Evolutionary conservation across 1,140 invertebrate genomes (phyloP).

Genomic region (Bombus cullumanus): DNA sequence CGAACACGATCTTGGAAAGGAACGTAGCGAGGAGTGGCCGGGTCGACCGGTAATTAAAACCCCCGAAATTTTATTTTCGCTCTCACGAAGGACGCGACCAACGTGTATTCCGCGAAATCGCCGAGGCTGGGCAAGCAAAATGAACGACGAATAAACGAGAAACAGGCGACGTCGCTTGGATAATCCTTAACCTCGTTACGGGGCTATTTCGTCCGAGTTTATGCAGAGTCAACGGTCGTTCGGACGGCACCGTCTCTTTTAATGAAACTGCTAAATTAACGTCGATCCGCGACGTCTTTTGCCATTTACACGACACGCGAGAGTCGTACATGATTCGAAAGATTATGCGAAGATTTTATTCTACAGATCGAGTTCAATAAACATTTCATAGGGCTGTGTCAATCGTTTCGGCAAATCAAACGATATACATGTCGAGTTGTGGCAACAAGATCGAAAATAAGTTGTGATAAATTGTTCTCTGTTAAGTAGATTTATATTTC

Average conservation of each 20-base stretch:
- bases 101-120: background rate
- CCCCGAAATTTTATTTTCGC: conserved; percentile 18
- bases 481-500: conserved; percentile 4
- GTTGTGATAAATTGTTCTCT: background rate
- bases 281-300: conserved; percentile 21
- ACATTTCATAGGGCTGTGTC: background rate
- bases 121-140: background rate
- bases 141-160: conserved; percentile 36
- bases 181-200: conserved; percentile 55
- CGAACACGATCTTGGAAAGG: background rate
- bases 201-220: conserved; percentile 35
- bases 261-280: conserved; percentile 54
- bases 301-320: background rate
- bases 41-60: background rate
- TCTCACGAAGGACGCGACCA: too few species aligned
- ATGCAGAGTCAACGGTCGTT: conserved; percentile 23
- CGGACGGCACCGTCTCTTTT: conserved; percentile 21
- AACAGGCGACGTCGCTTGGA: conserved; percentile 30
- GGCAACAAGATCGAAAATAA: background rate
- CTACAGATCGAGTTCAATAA: background rate
- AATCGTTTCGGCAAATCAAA: background rate
- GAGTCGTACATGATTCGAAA: background rate
- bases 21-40: too few species aligned
- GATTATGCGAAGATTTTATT: background rate
- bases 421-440: background rate